Base-by-base conservation (phyloP, 30 jellyfish, hydroid and myxozoan genomes). In the Hydra vulgaris region DNA sequence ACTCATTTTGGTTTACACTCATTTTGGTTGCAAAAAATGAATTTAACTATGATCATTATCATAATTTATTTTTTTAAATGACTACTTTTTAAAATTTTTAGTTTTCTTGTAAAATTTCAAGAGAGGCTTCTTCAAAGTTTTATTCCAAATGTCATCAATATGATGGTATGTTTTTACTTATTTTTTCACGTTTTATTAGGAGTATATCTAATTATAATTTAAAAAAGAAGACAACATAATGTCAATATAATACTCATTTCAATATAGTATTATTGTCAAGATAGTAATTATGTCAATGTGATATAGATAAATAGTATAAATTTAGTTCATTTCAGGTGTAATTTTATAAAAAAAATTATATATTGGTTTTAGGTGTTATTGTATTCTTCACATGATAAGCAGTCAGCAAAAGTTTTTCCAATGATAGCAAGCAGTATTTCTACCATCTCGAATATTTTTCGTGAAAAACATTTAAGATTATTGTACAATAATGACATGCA, bases 151-250 rank as follows among this genome's bases (percentile, higher is more conserved):
- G 15, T 69, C 76, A 3, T 69, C 4, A 69, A 69, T 5, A 69
- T 69, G 76, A 69, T 69, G 76, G 76, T 69, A 69, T 69, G 76
- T 69, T 5, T 40, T 40, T 40, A n/a, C n/a, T n/a, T n/a, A n/a
- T n/a, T 12, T 40, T 40, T 40, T 40, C 61, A 5, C 61, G 5
- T 40, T 40, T 40, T 40, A 40, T 40, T 40, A 5, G n/a, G n/a
- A n/a, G n/a, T n/a, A n/a, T n/a, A n/a, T n/a, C n/a, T n/a, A n/a
- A n/a, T n/a, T n/a, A n/a, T n/a, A n/a, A n/a, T n/a, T n/a, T n/a
- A n/a, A n/a, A n/a, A n/a, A n/a, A n/a, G n/a, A n/a, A n/a, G n/a
- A n/a, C n/a, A n/a, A n/a, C n/a, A n/a, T n/a, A n/a, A n/a, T n/a
- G n/a, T n/a, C n/a, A n/a, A n/a, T n/a, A n/a, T n/a, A n/a, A n/a